phyloP scores from a whole-genome alignment of 2,113 vertebrate genomes.

The Uria aalge region DNA sequence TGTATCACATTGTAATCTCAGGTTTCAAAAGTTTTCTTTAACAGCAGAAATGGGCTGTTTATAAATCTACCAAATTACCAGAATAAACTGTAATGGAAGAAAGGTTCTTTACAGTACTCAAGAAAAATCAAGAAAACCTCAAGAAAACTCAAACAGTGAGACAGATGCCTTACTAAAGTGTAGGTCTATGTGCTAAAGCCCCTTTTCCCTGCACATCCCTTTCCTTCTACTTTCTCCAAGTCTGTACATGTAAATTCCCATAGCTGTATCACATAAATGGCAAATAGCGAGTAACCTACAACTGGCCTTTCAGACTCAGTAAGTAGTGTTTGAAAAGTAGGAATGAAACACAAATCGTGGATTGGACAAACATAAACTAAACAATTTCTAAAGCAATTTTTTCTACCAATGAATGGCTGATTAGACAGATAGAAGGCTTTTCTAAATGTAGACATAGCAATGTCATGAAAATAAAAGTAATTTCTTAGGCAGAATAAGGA shows the following conservation, averaged over 20 bases:
- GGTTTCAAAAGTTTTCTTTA: neutral
- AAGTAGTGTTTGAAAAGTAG: neutral
- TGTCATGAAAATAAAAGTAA: neutral
- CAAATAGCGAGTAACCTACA: neutral
- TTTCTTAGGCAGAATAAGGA: neutral
- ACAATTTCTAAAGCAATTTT: neutral
- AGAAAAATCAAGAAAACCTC: neutral
- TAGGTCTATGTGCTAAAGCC: neutral
- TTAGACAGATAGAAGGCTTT: neutral
- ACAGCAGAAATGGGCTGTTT: neutral
- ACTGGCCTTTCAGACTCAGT: neutral
- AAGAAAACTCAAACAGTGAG: neutral
- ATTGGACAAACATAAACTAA: neutral
- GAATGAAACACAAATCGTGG: neutral
- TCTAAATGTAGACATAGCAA: neutral
- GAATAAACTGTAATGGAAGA: neutral
- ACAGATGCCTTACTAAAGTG: neutral
- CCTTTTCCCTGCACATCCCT: neutral
- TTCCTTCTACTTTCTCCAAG: neutral
- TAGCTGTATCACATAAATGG: neutral
- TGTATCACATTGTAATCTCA: neutral
- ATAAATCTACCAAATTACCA: neutral
- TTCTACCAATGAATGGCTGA: neutral
- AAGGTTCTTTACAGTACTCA: neutral
- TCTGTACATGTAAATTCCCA: neutral